phyloP scores from a whole-genome alignment of 2,888 invertebrate species.

The Diogma glabrata region DNA sequence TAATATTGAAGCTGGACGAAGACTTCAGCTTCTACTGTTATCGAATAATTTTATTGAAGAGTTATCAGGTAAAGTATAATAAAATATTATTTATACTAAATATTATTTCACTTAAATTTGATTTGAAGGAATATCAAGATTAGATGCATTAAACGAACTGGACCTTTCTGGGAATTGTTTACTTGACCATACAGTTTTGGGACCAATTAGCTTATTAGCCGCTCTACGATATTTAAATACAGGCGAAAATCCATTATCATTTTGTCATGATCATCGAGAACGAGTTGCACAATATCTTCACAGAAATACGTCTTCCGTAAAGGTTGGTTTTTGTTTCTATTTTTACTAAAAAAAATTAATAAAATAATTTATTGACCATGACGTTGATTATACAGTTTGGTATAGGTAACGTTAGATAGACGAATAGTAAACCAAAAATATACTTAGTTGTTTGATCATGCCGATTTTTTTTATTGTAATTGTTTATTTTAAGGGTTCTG shows the following conservation, averaged over 20 bases:
- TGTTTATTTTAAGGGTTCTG: no score
- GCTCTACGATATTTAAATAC: constrained; percentile 44
- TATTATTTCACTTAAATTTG: constrained; percentile 9
- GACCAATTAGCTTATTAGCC: constrained; percentile 42
- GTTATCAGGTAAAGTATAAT: constrained; percentile 34
- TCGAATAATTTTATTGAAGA: constrained; percentile 54
- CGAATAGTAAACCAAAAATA: no score
- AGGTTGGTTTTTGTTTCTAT: constrained; percentile 27
- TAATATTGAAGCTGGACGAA: constrained; percentile 41
- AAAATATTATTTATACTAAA: constrained; percentile 14
- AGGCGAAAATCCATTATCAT: constrained; percentile 49
- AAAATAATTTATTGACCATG: constrained; percentile 7
- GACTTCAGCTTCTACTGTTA: constrained; percentile 44
- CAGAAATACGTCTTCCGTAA: constrained; percentile 39
- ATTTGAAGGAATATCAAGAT: constrained; percentile 36
- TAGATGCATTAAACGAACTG: constrained; percentile 44
- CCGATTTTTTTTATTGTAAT: no score
- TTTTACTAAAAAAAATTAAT: neutral
- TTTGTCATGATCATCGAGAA: constrained; percentile 46
- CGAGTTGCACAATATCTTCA: constrained; percentile 44
- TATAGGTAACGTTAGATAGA: no score
- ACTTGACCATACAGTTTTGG: constrained; percentile 44
- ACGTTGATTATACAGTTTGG: no score
- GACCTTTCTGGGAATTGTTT: constrained; percentile 54
- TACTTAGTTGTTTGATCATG: no score